Base-by-base conservation (phyloP, 2,113 vertebrate species). In the Eretmochelys imbricata region DNA sequence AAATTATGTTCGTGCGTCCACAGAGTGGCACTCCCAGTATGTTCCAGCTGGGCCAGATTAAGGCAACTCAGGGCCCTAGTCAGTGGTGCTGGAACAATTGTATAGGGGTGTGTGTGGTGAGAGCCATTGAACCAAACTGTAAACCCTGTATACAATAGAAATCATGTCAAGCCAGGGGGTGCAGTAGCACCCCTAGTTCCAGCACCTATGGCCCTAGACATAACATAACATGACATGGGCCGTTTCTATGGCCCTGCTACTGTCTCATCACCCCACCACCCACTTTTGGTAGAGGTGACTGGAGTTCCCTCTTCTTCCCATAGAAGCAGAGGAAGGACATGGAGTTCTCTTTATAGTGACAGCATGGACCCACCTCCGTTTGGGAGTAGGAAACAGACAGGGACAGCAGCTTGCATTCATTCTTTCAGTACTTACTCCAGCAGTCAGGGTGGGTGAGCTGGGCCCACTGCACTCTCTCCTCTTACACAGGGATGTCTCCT, bases 281-380 rank as follows among this genome's bases (percentile, higher is more conserved):
- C 29, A 1, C 24, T 83, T 6, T 10, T 22, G 3, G 31, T n/a
- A 16, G 35, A 35, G 16, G 62, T n/a, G 14, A n/a, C 35, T n/a
- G 35, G 62, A 19, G 62, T 14, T 11, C 31, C 29, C n/a, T 51
- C 35, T 50, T 19, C 48, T 38, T 7, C 9, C 25, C 6, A 8
- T 49, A 25, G 20, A 1, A 5, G n/a, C 29, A 38, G 22, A 75
- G 59, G 2, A 14, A 3, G 53, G 25, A 65, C 2, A 0, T 2
- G n/a, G 65, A 7, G 6, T 88, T 17, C 3, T 29, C 79, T 75
- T 11, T 3, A 20, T 1, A 2, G 7, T n/a, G 79, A 31, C 31
- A 29, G 69, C 35, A 14, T 13, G n/a, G 19, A n/a, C 5, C 14
- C 8, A 1, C 31, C 8, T 24, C 78, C 8, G 13, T 1, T 9